Conservation (phyloP, 1,140 invertebrate species). For the Papilio machaon region DNA sequence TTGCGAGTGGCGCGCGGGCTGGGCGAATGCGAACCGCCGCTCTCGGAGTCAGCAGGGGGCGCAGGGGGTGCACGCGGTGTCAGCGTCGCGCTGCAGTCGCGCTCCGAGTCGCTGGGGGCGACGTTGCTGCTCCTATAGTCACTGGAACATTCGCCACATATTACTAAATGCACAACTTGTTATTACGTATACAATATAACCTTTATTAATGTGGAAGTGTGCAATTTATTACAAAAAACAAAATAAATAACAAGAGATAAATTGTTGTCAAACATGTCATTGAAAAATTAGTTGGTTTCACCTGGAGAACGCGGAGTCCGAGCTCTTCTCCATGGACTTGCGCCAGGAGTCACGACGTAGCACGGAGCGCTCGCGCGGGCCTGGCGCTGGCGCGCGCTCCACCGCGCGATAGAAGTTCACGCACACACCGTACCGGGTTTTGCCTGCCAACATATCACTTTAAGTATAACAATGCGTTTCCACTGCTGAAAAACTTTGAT, state of each 20-base stretch:
- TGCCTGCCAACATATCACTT: constrained; percentile 81
- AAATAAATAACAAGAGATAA: too few relatives aligned
- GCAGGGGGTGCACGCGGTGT: constrained; percentile 81
- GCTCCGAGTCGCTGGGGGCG: constrained; percentile 93
- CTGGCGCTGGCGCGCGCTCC: constrained; percentile 82
- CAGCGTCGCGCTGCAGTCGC: constrained; percentile 88
- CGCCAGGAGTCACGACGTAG: constrained; percentile 93
- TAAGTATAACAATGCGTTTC: background rate
- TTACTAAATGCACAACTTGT: constrained; percentile 42
- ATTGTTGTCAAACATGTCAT: background rate
- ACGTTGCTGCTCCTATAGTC: constrained; percentile 95
- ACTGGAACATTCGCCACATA: constrained; percentile 84
- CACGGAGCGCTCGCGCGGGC: constrained; percentile 82
- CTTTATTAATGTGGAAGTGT: too few relatives aligned
- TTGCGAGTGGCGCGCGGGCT: constrained; percentile 91
- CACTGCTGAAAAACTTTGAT: background rate
- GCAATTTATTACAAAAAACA: too few relatives aligned
- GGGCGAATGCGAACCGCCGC: constrained; percentile 92
- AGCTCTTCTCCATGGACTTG: constrained; percentile 94
- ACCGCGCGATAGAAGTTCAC: constrained; percentile 98
- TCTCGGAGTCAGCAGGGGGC: constrained; percentile 88
- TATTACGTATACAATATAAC: too few relatives aligned
- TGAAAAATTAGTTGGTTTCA: constrained; percentile 71
- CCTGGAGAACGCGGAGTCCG: constrained; percentile 96
- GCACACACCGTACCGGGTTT: constrained; percentile 96